Evolutionary conservation across 2,113 vertebrate genomes (phyloP).

Genomic region (Strigops habroptila): DNA sequence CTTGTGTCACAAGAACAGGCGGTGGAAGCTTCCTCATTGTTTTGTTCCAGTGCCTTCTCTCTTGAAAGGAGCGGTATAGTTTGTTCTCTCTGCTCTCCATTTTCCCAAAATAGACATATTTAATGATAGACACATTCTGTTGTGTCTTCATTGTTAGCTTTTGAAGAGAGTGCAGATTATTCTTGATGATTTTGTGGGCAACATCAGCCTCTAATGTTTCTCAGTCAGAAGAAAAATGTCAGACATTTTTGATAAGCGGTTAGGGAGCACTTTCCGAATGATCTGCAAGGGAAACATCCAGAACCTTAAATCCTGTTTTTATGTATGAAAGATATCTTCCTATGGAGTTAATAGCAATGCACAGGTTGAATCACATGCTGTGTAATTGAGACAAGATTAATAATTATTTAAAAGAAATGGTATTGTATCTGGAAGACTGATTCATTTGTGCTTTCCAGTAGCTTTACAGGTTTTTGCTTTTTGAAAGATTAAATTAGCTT

Average conservation of each 20-base stretch:
- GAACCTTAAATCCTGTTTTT: neutral
- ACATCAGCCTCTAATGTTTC: neutral
- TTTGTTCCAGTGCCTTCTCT: neutral
- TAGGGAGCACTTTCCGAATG: neutral
- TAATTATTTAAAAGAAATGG: conserved; percentile 5
- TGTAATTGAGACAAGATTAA: conserved; percentile 6
- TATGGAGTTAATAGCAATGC: neutral
- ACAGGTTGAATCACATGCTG: neutral
- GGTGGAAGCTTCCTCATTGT: neutral
- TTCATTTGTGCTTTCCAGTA: neutral
- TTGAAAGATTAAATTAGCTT: neutral
- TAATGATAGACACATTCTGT: neutral
- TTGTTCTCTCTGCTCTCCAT: neutral
- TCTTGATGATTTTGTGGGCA: neutral
- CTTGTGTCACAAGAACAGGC: neutral
- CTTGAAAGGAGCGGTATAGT: neutral
- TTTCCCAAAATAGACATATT: neutral
- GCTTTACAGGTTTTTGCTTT: neutral
- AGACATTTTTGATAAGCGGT: neutral
- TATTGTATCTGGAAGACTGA: neutral
- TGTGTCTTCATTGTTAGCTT: neutral
- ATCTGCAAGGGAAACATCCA: neutral
- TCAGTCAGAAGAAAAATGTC: neutral
- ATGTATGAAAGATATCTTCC: neutral
- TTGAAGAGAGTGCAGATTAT: neutral